Conservation (phyloP, 1,140 invertebrate species). For the Lasioglossum baleicum region DNA sequence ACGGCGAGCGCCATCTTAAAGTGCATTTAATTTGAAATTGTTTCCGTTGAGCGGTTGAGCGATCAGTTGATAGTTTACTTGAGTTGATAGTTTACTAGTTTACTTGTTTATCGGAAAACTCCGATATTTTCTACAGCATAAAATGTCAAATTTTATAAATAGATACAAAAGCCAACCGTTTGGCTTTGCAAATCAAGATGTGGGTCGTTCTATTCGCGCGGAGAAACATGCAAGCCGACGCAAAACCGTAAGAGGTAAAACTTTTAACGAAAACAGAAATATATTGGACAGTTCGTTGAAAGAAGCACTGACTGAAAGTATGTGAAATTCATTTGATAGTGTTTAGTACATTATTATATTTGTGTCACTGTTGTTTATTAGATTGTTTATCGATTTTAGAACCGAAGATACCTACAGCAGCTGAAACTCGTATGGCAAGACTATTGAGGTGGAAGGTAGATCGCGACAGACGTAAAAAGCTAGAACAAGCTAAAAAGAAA, state of each 20-base stretch:
- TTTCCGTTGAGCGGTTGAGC: no score
- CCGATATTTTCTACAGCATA: no score
- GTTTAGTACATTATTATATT: background rate
- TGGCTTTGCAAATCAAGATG: constrained; percentile 31
- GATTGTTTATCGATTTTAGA: no score
- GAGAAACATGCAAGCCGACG: constrained; percentile 18
- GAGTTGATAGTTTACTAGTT: no score
- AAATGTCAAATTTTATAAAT: constrained; percentile 8
- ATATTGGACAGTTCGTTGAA: background rate
- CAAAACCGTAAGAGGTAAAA: constrained; percentile 15
- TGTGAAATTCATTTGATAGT: background rate
- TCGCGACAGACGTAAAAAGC: constrained; percentile 60
- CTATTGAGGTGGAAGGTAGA: constrained; percentile 74
- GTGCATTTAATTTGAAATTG: no score
- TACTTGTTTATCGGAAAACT: no score
- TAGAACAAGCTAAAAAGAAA: constrained; percentile 65
- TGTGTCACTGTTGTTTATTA: background rate
- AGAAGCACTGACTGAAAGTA: constrained; percentile 2
- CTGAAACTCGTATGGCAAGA: constrained; percentile 36
- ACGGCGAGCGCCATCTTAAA: no score
- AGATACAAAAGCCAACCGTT: constrained; percentile 45
- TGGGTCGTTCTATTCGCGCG: constrained; percentile 24
- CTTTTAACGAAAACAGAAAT: constrained; percentile 28
- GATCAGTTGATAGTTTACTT: no score
- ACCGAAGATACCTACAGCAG: background rate